Evolutionary conservation across 1,140 invertebrate genomes (phyloP).

Genomic region (Phortica variegata): DNA sequence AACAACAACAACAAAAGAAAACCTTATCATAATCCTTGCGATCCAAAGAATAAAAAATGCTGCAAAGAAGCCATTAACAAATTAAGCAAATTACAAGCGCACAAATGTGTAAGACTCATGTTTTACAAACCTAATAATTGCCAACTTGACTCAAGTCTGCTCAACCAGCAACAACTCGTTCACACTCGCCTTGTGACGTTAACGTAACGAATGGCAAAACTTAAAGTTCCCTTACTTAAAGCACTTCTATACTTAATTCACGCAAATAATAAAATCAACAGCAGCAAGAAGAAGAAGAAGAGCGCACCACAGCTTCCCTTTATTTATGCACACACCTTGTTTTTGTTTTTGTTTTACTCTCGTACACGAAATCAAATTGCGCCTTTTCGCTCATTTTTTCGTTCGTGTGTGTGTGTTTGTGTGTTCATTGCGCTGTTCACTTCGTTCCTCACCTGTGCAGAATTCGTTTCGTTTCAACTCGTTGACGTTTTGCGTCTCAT

Average conservation of each 20-base stretch:
- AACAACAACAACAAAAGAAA: too few relatives aligned
- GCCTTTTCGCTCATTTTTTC: too few relatives aligned
- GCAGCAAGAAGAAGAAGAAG: slow-evolving; percentile 3
- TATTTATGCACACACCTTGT: too few relatives aligned
- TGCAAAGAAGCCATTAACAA: slow-evolving; percentile 32
- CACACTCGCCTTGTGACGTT: too few relatives aligned
- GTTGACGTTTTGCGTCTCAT: neutral
- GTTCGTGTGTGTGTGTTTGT: too few relatives aligned
- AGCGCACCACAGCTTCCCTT: neutral
- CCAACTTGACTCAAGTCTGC: slow-evolving; percentile 21
- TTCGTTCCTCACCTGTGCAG: too few relatives aligned
- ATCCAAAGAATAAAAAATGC: neutral
- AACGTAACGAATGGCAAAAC: too few relatives aligned
- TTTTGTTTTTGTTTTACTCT: too few relatives aligned
- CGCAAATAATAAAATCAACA: slow-evolving; percentile 14
- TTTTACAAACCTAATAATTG: slow-evolving; percentile 48
- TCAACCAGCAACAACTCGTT: too few relatives aligned
- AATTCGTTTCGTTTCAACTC: slow-evolving; percentile 2
- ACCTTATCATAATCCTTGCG: neutral
- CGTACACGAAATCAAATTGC: too few relatives aligned
- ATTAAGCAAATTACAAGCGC: slow-evolving; percentile 54
- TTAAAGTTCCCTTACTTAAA: too few relatives aligned
- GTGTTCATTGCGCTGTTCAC: too few relatives aligned
- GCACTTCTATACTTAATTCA: slow-evolving; percentile 12
- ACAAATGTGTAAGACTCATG: slow-evolving; percentile 53